Evolutionary conservation across 2,113 vertebrate species (phyloP).

Genomic region (Tragelaphus strepsiceros): DNA sequence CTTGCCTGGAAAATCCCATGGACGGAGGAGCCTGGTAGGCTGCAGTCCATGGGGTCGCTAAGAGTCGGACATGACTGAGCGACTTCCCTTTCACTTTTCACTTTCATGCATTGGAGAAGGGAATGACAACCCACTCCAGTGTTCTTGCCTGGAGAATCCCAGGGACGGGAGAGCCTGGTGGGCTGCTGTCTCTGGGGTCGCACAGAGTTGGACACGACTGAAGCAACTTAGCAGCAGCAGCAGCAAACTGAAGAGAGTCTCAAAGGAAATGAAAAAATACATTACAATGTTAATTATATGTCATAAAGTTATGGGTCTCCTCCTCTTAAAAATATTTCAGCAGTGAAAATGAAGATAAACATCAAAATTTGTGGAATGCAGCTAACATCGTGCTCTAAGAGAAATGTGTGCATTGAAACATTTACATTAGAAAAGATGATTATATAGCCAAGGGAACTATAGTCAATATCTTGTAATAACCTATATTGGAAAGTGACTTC

Average conservation of each 20-base stretch:
- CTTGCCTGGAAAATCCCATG: too few species aligned
- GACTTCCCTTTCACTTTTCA: too few species aligned
- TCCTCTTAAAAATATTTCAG: neutral
- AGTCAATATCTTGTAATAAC: neutral
- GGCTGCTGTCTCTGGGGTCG: too few species aligned
- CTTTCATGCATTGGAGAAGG: too few species aligned
- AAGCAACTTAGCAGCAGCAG: too few species aligned
- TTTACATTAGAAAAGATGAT: neutral
- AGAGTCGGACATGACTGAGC: too few species aligned
- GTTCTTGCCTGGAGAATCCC: too few species aligned
- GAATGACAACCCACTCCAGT: too few species aligned
- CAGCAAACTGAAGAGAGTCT: neutral
- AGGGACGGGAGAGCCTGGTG: too few species aligned
- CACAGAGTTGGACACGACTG: too few species aligned
- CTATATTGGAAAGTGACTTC: neutral
- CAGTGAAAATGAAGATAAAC: neutral
- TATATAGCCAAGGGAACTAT: neutral
- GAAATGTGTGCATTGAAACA: neutral
- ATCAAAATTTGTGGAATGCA: neutral
- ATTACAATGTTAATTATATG: neutral
- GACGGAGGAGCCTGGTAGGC: too few species aligned
- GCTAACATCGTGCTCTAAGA: neutral
- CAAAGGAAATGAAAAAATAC: neutral
- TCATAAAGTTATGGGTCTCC: neutral
- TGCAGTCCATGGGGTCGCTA: too few species aligned